Evolutionary conservation across 2,797 vertebrate genomes (phyloP).

Genomic region (Thunnus albacares): DNA sequence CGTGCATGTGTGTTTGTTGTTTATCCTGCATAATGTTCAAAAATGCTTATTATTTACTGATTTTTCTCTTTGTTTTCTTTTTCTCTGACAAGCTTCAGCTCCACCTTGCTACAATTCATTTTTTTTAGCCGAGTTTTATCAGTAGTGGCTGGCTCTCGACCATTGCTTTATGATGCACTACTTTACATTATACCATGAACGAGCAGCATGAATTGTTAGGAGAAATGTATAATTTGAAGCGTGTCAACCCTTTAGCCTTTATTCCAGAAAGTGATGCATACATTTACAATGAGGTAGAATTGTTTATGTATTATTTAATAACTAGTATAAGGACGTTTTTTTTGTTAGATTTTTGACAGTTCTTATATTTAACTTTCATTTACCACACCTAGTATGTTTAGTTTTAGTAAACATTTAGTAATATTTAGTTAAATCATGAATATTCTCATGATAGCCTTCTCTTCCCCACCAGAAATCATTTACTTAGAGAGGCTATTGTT

Average conservation of each 20-base stretch:
- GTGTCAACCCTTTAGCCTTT: background rate
- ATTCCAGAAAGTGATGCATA: background rate
- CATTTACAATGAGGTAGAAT: background rate
- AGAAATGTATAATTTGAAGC: background rate
- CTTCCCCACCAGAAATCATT: background rate
- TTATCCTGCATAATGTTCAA: constrained; percentile 71
- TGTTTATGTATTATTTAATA: background rate
- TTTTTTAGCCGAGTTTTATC: constrained; percentile 18
- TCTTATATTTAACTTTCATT: background rate
- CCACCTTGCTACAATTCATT: constrained; percentile 39
- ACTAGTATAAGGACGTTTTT: too few species aligned
- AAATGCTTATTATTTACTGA: constrained; percentile 51
- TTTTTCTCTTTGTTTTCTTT: constrained; percentile 21
- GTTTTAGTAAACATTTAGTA: background rate
- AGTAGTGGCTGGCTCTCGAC: constrained; percentile 28
- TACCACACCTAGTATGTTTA: background rate
- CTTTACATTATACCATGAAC: constrained; percentile 28
- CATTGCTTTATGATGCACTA: constrained; percentile 23
- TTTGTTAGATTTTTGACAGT: background rate
- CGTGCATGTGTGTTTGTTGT: constrained; percentile 30
- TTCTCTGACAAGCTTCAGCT: constrained; percentile 46
- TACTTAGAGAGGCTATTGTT: background rate
- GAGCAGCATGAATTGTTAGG: constrained; percentile 43
- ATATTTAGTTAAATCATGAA: background rate
- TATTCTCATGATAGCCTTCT: background rate